Base-by-base conservation (phyloP, 2,113 vertebrate genomes). In the Cyanistes caeruleus region DNA sequence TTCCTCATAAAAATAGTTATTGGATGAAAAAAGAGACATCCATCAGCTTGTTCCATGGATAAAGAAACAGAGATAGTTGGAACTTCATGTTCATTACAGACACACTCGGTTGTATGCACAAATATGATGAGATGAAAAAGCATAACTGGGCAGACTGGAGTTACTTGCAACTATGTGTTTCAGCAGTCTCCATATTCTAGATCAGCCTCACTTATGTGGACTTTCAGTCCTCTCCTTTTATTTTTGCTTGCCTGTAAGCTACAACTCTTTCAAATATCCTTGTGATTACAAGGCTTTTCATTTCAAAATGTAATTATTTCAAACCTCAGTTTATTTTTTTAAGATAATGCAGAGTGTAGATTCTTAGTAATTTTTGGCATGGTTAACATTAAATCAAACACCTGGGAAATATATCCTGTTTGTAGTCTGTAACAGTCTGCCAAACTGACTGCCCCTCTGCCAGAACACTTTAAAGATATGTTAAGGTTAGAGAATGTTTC, bases 201-300 rank as follows among this genome's bases (percentile, higher is more conserved):
- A 44, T 44, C 22, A 65, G 39, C 33, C 76, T 74, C 30, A 11
- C 9, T 81, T 52, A 48, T 0, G 0, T 30, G 27, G 10, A 2
- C 9, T 70, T 72, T 35, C 35, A 46, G 12, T 30, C 39, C 35
- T 52, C 15, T 17, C 21, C 39, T 39, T 3, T 30, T 69, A 11
- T 37, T 74, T 73, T 65, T 79, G 10, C 27, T 62, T 21, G 9
- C 18, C n/a, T 49, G 3, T 30, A 56, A 83, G n/a, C 9, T 46
- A 22, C 35, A 31, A 2, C 7, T 20, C 14, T 59, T 80, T 60
- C 30, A 51, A 80, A 59, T 0, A 4, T 11, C 27, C 41, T 44
- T 75, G 10, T 1, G 1, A 22, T 37, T 31, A n/a, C 24, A 63
- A 44, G 3, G 1, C 2, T 59, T 82, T 83, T 59, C 80, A 9